Percentiles rank a stretch among this genome's conserved stretches.
Conservation (phyloP, 2,888 invertebrate genomes). For the Synanthedon andrenaeformis region DNA sequence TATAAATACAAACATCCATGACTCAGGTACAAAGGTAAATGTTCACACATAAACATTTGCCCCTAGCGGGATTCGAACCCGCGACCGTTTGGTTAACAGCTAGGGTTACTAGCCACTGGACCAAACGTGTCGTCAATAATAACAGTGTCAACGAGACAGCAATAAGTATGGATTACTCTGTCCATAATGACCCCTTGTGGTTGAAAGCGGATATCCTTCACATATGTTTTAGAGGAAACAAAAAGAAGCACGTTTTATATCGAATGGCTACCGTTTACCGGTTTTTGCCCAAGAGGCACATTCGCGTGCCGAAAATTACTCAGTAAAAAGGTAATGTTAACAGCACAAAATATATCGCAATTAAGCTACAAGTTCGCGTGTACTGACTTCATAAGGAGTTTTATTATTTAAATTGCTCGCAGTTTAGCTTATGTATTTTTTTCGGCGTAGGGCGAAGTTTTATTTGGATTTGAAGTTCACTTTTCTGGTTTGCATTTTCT, state of each 20-base stretch:
- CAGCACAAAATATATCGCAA: conserved; percentile 10
- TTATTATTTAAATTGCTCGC: neutral
- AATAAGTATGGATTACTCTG: conserved; percentile 38
- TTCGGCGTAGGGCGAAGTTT: too few species aligned
- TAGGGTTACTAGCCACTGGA: too few species aligned
- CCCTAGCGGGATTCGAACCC: too few species aligned
- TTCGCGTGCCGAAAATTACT: conserved; percentile 62
- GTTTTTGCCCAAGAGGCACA: conserved; percentile 26
- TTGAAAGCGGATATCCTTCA: conserved; percentile 58
- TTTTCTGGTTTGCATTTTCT: too few species aligned
- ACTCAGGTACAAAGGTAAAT: too few species aligned
- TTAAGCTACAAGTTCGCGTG: conserved; percentile 6
- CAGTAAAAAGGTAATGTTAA: conserved; percentile 24
- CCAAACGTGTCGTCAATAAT: too few species aligned
- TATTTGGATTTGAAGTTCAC: too few species aligned
- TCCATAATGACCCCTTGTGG: conserved; percentile 49
- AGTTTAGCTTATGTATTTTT: neutral
- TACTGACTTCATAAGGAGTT: neutral
- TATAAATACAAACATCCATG: too few species aligned
- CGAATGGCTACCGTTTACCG: conserved; percentile 46
- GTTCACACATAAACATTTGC: too few species aligned
- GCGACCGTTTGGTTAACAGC: too few species aligned
- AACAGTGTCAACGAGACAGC: neutral
- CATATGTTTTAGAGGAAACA: conserved; percentile 46
- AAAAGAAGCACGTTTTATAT: conserved; percentile 27